Evolutionary conservation across 2,797 vertebrate genomes (phyloP), one percentile per base, ranked within the genome.

Genomic region (Coilia nasus): DNA sequence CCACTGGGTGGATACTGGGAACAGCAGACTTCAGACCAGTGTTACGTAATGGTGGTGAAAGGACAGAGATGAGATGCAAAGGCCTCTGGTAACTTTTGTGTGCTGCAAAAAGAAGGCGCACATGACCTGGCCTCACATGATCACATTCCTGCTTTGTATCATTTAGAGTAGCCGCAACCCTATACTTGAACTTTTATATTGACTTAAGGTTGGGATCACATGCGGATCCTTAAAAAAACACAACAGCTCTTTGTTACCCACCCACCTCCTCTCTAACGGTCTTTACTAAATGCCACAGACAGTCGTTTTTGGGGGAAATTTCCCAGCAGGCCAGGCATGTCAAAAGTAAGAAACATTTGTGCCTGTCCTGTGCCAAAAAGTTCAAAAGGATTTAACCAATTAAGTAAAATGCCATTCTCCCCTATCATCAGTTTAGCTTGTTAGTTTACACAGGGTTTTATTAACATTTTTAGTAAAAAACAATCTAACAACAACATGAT

Each of bases 191-290:
- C 71, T 44, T 35, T 21, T 21, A 17, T 9, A 41, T 78, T 78
- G 71, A 31, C 35, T 78, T 78, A 44, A 31, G 71, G 41, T 44
- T n/a, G 6, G 19, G 71, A 78, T 78, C 71, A 78, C 71, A 44
- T 75, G 28, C 14, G 28, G 28, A 75, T 41, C 28, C 67, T 75
- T 75, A 54, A 54, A 1, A 41, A 67, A 75, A 75, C 35, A 78
- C 6, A 44, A 41, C 71, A 78, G 71, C 35, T 78, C 71, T 78
- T 78, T 78, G 71, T 78, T 31, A 81, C 47, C 28, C 25, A 6
- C 15, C 67, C 25, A 6, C 11, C 11, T 6, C 56, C 10, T 23
- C 15, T 6, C 67, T 0, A 75, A 75, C 17, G 7, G 67, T 75
- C 31, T 78, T 78, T 44, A 44, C 71, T 17, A 78, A 44, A n/a